These are phyloP conservation scores for Theodoxus fluviatilis DNA, from an alignment of 2,888 invertebrate species.

Conservation along the genomic window DNA sequence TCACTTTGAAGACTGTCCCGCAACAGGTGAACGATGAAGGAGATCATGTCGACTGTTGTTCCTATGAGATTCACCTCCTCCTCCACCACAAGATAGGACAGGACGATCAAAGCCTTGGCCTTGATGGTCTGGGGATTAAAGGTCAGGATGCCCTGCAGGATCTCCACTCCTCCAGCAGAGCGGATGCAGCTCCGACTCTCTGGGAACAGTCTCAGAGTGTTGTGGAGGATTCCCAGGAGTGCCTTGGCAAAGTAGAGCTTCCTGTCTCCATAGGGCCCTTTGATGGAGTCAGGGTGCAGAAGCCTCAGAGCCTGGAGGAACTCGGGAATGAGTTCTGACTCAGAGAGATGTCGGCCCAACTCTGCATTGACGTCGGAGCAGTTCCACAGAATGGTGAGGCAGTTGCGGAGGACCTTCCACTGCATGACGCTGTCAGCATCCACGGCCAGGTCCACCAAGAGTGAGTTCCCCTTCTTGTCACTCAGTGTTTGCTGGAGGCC, in stretches of 20 bases:
- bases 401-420: slow-evolving; percentile 22
- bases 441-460: no score
- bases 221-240: slow-evolving; percentile 59
- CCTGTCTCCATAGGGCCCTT: slow-evolving; percentile 37
- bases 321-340: slow-evolving; percentile 27
- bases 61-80: slow-evolving; percentile 54
- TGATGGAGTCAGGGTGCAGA: slow-evolving; percentile 17
- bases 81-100: slow-evolving; percentile 58
- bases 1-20: slow-evolving; percentile 48
- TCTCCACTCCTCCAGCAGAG: slow-evolving; percentile 38
- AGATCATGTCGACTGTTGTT: slow-evolving; percentile 50
- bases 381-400: slow-evolving; percentile 49
- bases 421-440: no score
- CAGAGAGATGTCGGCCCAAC: slow-evolving; percentile 48
- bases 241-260: slow-evolving; percentile 50
- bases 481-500: no score
- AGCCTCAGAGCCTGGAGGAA: slow-evolving; percentile 25
- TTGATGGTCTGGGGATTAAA: slow-evolving; percentile 43
- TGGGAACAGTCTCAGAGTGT: slow-evolving; percentile 50
- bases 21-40: slow-evolving; percentile 56
- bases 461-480: no score
- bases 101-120: slow-evolving; percentile 55
- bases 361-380: slow-evolving; percentile 46
- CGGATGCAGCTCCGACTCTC: slow-evolving; percentile 46
- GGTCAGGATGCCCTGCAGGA: slow-evolving; percentile 38